A percentile compares a stretch with the other conserved stretches of the same genome.
These are phyloP conservation scores for Salticus scenicus DNA, from an alignment of 2,888 invertebrate genomes.

Conservation along the genomic window DNA sequence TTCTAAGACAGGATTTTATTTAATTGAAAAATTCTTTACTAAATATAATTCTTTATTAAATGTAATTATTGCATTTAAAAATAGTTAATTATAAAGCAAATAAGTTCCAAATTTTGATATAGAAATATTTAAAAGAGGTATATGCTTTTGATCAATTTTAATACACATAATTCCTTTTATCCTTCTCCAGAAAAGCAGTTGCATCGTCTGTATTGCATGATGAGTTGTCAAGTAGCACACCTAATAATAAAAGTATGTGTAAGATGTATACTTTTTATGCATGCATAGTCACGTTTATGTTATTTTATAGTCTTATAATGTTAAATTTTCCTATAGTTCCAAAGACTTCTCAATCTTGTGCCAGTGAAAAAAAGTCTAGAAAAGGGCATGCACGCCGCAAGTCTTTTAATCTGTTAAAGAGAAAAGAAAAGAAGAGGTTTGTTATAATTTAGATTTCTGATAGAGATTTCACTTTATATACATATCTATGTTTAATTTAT, in stretches of 20 bases:
- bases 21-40: too few relatives aligned
- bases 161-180: too few relatives aligned
- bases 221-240: background rate
- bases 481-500: background rate
- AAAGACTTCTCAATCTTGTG: too few relatives aligned
- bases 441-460: background rate
- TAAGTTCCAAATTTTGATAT: too few relatives aligned
- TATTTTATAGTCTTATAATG: background rate
- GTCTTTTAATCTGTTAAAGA: constrained; percentile 48
- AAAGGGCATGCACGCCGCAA: constrained; percentile 32
- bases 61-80: too few relatives aligned
- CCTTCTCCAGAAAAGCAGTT: background rate
- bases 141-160: too few relatives aligned
- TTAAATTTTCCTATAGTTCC: background rate
- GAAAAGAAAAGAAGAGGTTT: constrained; percentile 18
- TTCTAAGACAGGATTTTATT: too few relatives aligned
- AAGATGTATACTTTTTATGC: too few relatives aligned
- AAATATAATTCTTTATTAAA: too few relatives aligned
- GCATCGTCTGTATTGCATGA: background rate
- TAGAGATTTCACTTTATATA: background rate
- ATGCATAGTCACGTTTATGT: too few relatives aligned
- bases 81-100: too few relatives aligned
- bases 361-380: background rate
- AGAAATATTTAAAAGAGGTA: too few relatives aligned
- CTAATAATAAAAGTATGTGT: background rate